Evolutionary conservation across 1,140 invertebrate genomes (phyloP).

Genomic region (Drosophila insularis): DNA sequence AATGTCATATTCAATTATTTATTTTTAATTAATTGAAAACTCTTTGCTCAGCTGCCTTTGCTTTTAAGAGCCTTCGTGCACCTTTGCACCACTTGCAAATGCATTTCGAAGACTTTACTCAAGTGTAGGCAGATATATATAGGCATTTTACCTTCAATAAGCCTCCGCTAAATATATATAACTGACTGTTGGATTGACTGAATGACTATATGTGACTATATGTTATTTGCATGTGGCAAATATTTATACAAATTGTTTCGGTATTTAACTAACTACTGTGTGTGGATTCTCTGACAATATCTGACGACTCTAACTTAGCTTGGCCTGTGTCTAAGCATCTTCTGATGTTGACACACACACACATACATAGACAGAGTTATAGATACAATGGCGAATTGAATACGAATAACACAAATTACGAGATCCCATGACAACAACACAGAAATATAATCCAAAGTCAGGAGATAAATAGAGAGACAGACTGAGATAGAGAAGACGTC

Average conservation of each 20-base stretch:
- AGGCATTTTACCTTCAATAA: slow-evolving; percentile 16
- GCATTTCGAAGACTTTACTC: slow-evolving; percentile 27
- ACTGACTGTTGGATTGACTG: neutral
- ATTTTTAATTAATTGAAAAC: slow-evolving; percentile 21
- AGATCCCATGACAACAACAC: slow-evolving; percentile 25
- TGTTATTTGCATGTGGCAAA: slow-evolving; percentile 58
- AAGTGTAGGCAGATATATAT: slow-evolving; percentile 30
- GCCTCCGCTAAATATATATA: neutral
- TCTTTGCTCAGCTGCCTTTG: slow-evolving; percentile 13
- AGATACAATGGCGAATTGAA: slow-evolving; percentile 33
- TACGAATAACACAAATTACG: slow-evolving; percentile 21
- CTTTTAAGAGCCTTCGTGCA: slow-evolving; percentile 7
- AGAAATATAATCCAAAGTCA: slow-evolving; percentile 42
- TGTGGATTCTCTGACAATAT: slow-evolving; percentile 36
- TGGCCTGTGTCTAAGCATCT: slow-evolving; percentile 18
- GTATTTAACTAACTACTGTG: slow-evolving; percentile 65
- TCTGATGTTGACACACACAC: slow-evolving; percentile 33
- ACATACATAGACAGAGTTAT: neutral
- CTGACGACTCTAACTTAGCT: slow-evolving; percentile 8
- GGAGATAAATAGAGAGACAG: slow-evolving; percentile 3
- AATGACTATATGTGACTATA: slow-evolving; percentile 41
- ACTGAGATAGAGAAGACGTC: neutral
- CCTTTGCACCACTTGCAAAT: slow-evolving; percentile 21
- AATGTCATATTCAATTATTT: neutral
- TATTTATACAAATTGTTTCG: slow-evolving; percentile 58